Evolutionary conservation across 2,888 invertebrate species (phyloP).

Genomic region (Argyresthia albistria): DNA sequence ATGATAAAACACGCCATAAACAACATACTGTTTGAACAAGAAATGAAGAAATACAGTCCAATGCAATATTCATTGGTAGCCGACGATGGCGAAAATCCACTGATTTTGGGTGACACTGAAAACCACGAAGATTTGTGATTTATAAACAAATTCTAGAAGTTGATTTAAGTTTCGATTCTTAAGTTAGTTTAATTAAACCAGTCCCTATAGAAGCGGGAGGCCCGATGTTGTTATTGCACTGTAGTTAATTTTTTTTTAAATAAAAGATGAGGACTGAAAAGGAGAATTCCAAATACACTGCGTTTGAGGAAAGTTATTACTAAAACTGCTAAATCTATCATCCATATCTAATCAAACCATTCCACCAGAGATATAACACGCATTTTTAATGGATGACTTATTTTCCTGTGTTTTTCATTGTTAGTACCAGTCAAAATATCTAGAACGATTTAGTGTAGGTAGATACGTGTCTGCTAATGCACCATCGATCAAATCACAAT

Average conservation of each 20-base stretch:
- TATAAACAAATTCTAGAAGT: neutral
- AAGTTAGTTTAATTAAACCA: no score
- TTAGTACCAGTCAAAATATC: slow-evolving; percentile 26
- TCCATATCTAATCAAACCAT: neutral
- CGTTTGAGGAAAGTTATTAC: neutral
- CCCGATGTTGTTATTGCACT: no score
- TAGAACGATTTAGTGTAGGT: slow-evolving; percentile 30
- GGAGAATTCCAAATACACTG: neutral
- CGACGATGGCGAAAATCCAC: slow-evolving; percentile 35
- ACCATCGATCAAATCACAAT: slow-evolving; percentile 17
- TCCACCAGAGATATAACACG: slow-evolving; percentile 15
- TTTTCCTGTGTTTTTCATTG: slow-evolving; percentile 35
- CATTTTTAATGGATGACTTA: slow-evolving; percentile 17
- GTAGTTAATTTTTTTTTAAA: no score
- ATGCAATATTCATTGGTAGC: slow-evolving; percentile 32
- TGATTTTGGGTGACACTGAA: slow-evolving; percentile 26
- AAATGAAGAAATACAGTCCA: slow-evolving; percentile 51
- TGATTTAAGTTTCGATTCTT: neutral
- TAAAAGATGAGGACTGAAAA: neutral
- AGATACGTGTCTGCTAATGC: slow-evolving; percentile 40
- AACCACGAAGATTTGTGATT: no score
- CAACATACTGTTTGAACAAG: slow-evolving; percentile 57
- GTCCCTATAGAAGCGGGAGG: no score
- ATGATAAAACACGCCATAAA: slow-evolving; percentile 65
- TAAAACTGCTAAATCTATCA: neutral